phyloP scores from a whole-genome alignment of 2,888 invertebrate genomes.

The Lepidochitona cinerea region DNA sequence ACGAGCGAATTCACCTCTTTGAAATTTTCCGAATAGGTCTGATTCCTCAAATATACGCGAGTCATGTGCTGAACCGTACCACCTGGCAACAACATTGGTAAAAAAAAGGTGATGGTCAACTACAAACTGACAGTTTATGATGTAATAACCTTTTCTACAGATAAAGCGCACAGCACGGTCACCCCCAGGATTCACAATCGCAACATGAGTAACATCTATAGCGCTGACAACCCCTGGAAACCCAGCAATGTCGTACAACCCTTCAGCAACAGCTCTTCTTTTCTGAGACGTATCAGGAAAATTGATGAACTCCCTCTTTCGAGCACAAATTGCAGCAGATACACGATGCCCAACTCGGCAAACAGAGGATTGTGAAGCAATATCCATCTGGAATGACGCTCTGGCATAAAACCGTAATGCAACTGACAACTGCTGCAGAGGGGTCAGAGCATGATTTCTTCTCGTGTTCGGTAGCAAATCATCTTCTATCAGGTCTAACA shows the following conservation, averaged over 20 bases:
- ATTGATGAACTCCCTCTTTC: neutral
- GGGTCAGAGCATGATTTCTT: neutral
- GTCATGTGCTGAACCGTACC: conserved; percentile 10
- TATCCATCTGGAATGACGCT: conserved; percentile 5
- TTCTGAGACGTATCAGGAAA: neutral
- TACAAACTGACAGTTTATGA: neutral
- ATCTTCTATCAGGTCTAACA: neutral
- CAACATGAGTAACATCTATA: neutral
- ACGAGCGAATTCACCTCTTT: neutral
- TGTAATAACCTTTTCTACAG: conserved; percentile 6
- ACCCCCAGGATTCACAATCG: conserved; percentile 8
- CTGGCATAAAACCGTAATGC: conserved; percentile 7
- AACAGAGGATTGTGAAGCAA: neutral
- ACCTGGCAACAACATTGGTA: conserved; percentile 2
- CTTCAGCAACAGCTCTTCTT: neutral
- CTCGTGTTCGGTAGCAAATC: neutral
- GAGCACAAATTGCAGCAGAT: neutral
- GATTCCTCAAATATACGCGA: conserved; percentile 9
- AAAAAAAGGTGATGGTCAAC: neutral
- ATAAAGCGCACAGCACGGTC: neutral
- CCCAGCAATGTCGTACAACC: neutral
- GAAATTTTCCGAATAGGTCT: neutral
- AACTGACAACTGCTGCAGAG: neutral
- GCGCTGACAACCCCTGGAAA: conserved; percentile 1
- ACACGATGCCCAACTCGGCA: conserved; percentile 2